Evolutionary conservation across 2,797 vertebrate genomes (phyloP), one percentile per base, ranked within the genome.

Genomic region (Chromis chromis): DNA sequence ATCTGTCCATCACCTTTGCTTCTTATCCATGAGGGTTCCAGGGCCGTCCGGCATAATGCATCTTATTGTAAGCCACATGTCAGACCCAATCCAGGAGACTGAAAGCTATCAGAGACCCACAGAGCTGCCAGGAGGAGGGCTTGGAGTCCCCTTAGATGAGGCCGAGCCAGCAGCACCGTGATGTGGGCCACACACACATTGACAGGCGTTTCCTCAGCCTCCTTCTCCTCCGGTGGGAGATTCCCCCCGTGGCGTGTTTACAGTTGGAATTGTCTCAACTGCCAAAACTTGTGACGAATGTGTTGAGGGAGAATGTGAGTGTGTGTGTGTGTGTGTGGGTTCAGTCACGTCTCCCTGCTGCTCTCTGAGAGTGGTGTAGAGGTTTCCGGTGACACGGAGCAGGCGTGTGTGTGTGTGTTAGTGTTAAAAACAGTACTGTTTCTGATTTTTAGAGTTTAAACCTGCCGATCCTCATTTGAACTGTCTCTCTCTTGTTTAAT

Each of bases 201-300:
- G 16, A 31, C 33, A 74, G 49, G 56, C 33, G 24, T 68, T 65
- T 76, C 74, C 65, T 81, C 82, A 70, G 55, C 13, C 16, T 55
- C 54, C 70, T 70, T n/a, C 64, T 65, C 31, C 63, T 17, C 63
- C 56, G 19, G 22, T 70, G 54, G 72, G 79, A 91, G 85, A 83
- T 79, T 78, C 83, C 81, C 88, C 85, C 91, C 28, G 86, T 59
- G 77, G 86, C 22, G 21, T 88, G 84, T 91, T 92, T 91, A 89
- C 78, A 66, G 82, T 88, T 81, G 61, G 67, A 81, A 88, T 83
- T 89, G 86, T 88, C 82, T 84, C 70, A 80, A 40, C 87, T 79
- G 86, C 85, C 83, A 83, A 87, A 85, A 84, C 69, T 85, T 78
- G 78, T 86, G 87, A 90, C 74, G 81, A 90, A 90, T 90, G 86